Evolutionary conservation across 2,888 invertebrate species (phyloP).

Genomic region (Mactromeris polynyma): DNA sequence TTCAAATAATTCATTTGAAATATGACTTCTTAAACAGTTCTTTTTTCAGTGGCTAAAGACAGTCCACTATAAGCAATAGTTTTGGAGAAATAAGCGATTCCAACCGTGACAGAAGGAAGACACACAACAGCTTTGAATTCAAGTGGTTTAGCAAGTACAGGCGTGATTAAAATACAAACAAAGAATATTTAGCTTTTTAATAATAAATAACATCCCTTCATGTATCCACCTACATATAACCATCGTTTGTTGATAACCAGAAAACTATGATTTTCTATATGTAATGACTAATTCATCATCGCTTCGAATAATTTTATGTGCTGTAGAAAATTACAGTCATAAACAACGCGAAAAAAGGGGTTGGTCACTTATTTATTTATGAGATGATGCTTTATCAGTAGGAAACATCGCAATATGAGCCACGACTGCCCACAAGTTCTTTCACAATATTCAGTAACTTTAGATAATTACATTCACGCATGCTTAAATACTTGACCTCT

Average conservation of each 20-base stretch:
- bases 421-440: slow-evolving; percentile 30
- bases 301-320: slow-evolving; percentile 12
- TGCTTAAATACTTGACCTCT: slow-evolving; percentile 19
- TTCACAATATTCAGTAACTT: neutral
- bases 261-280: neutral
- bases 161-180: too few species aligned
- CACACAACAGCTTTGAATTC: too few species aligned
- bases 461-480: slow-evolving; percentile 9
- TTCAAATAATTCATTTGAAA: too few species aligned
- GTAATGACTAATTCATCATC: slow-evolving; percentile 19
- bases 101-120: too few species aligned
- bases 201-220: too few species aligned
- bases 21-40: too few species aligned
- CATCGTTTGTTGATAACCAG: neutral
- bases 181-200: too few species aligned
- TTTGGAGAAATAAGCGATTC: too few species aligned
- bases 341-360: slow-evolving; percentile 19
- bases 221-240: too few species aligned
- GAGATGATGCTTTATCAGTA: slow-evolving; percentile 23
- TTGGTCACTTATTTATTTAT: slow-evolving; percentile 33
- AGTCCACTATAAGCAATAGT: too few species aligned
- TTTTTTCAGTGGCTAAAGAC: too few species aligned
- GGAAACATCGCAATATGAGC: slow-evolving; percentile 16
- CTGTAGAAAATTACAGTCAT: slow-evolving; percentile 24
- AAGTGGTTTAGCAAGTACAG: too few species aligned